Percentiles rank a stretch among this genome's conserved stretches.
Evolutionary conservation across 1,140 invertebrate species (phyloP).

Genomic region (Bombus vancouverensis): DNA sequence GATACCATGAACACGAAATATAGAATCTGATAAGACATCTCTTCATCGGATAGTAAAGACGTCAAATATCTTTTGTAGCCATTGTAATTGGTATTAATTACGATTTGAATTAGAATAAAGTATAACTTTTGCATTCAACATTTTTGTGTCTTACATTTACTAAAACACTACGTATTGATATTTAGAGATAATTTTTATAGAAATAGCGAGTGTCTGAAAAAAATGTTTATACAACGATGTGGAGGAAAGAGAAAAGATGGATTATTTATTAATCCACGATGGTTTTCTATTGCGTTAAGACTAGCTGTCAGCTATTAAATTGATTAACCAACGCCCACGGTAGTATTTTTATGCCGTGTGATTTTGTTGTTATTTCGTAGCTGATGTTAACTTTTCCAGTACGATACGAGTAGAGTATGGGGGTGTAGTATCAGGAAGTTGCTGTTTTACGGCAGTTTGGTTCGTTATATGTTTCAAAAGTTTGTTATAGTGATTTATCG

Average conservation of each 20-base stretch:
- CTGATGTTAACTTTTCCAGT: neutral
- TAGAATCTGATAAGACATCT: neutral
- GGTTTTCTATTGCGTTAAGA: neutral
- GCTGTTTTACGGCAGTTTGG: neutral
- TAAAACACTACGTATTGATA: too few relatives aligned
- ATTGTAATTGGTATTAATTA: too few relatives aligned
- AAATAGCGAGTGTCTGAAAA: neutral
- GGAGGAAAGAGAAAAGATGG: too few relatives aligned
- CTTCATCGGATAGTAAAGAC: too few relatives aligned
- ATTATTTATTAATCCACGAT: neutral
- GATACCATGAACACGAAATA: neutral
- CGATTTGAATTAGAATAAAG: too few relatives aligned
- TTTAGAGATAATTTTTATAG: neutral
- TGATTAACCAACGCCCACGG: too few relatives aligned
- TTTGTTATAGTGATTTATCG: slow-evolving; percentile 10
- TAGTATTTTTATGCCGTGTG: neutral
- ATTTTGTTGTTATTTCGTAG: neutral
- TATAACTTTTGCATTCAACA: too few relatives aligned
- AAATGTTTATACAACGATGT: neutral
- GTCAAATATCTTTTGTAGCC: neutral
- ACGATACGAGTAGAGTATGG: neutral
- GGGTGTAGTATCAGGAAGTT: neutral
- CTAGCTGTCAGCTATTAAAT: neutral
- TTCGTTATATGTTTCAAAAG: neutral
- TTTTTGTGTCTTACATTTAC: too few relatives aligned